Percentiles rank a stretch among this genome's conserved stretches.
Conservation (phyloP, 2,113 vertebrate species). For the Odocoileus virginianus region DNA sequence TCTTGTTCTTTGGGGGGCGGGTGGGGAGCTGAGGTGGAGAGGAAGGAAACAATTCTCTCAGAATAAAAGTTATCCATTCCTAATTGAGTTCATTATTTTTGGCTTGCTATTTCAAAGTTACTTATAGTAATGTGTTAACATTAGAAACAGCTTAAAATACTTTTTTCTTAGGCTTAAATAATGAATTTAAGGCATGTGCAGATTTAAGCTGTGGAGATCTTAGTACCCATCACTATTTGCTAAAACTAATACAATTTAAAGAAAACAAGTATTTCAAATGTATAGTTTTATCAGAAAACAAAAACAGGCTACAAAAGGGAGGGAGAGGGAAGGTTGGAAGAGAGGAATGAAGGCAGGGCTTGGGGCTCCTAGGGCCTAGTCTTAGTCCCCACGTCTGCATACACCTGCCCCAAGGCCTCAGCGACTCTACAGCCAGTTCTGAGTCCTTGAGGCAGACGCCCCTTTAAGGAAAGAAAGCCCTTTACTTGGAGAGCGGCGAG, state of each 20-base stretch:
- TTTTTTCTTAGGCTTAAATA: constrained; percentile 23
- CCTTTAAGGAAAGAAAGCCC: background rate
- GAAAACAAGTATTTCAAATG: background rate
- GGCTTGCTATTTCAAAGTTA: constrained; percentile 10
- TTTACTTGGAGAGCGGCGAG: rapidly evolving
- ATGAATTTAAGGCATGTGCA: constrained; percentile 6
- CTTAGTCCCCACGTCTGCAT: no score
- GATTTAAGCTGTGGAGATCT: background rate
- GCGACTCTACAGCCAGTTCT: rapidly evolving
- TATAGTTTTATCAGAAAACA: constrained; percentile 25
- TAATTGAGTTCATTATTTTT: constrained; percentile 22
- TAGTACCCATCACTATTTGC: background rate
- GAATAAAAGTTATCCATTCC: constrained; percentile 15
- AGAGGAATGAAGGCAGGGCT: no score
- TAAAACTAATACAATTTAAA: constrained; percentile 11
- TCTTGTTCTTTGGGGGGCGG: background rate
- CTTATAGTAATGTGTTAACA: constrained; percentile 1
- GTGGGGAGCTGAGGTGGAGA: background rate
- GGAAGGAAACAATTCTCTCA: background rate
- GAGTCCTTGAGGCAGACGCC: background rate
- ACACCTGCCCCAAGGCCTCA: rapidly evolving
- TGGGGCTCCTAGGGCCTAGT: no score
- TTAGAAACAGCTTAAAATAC: background rate
- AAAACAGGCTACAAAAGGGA: rapidly evolving
- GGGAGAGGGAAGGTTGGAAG: background rate